phyloP scores from a whole-genome alignment of 1,140 invertebrate species.

The Drosophila pseudoobscura region DNA sequence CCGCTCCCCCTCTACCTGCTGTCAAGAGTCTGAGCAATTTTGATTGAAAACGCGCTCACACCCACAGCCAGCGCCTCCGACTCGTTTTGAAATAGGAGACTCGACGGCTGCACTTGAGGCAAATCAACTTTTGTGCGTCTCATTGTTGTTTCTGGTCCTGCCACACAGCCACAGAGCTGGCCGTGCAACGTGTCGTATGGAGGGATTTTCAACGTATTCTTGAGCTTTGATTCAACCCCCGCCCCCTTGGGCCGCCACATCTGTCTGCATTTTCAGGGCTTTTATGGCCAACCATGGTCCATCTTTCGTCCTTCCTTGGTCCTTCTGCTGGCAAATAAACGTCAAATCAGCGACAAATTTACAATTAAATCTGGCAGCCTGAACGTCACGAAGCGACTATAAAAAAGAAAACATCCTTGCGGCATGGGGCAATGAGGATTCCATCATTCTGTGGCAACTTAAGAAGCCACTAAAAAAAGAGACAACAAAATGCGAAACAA shows the following conservation, averaged over 20 bases:
- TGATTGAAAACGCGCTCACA: slow-evolving; percentile 74
- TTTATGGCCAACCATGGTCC: slow-evolving; percentile 5
- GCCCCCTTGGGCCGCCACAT: too few relatives aligned
- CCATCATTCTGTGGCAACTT: slow-evolving; percentile 52
- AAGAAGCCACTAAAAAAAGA: slow-evolving; percentile 16
- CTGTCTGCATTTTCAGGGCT: neutral
- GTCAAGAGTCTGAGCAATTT: slow-evolving; percentile 73
- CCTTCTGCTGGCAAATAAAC: slow-evolving; percentile 11
- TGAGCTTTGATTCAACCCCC: too few relatives aligned
- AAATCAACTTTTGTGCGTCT: slow-evolving; percentile 59
- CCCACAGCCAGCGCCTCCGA: neutral
- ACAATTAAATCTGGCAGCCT: slow-evolving; percentile 48
- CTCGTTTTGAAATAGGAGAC: slow-evolving; percentile 33
- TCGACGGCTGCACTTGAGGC: slow-evolving; percentile 32
- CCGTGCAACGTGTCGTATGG: slow-evolving; percentile 11
- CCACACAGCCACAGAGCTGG: neutral
- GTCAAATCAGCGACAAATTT: slow-evolving; percentile 19
- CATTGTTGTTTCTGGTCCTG: slow-evolving; percentile 27
- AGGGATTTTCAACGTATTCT: too few relatives aligned
- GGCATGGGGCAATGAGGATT: slow-evolving; percentile 20
- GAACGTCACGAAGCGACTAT: slow-evolving; percentile 37
- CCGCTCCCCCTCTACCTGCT: slow-evolving; percentile 5
- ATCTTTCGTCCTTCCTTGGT: too few relatives aligned
- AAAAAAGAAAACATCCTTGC: slow-evolving; percentile 32
- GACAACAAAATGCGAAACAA: slow-evolving; percentile 61